Conservation (phyloP, 2,888 invertebrate genomes). For the Biston betularia region DNA sequence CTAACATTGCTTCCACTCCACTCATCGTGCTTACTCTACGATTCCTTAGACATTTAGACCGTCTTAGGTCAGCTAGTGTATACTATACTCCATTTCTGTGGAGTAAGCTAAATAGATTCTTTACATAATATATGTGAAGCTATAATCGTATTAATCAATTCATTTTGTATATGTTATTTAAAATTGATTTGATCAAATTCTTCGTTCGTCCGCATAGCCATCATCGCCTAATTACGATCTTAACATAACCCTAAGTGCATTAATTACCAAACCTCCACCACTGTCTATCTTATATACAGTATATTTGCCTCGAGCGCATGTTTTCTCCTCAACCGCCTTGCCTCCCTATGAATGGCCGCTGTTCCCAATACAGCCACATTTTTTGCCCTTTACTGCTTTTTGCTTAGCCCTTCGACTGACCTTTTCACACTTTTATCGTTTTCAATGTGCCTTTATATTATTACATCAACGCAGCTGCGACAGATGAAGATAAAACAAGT, state of each 20-base stretch:
- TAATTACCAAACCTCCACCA: background rate
- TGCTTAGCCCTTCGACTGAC: slow-evolving; percentile 37
- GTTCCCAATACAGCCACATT: slow-evolving; percentile 61
- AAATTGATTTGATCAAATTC: too few relatives aligned
- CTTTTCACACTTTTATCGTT: slow-evolving; percentile 41
- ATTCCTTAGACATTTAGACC: too few relatives aligned
- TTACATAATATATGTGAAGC: too few relatives aligned
- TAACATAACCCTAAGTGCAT: background rate
- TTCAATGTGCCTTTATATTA: slow-evolving; percentile 32
- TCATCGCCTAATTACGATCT: background rate
- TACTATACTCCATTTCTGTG: too few relatives aligned
- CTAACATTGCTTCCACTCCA: too few relatives aligned
- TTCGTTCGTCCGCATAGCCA: background rate
- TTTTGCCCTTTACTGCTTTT: slow-evolving; percentile 37
- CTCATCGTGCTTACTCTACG: too few relatives aligned
- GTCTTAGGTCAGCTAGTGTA: too few relatives aligned
- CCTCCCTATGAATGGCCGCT: slow-evolving; percentile 77
- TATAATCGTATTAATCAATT: too few relatives aligned
- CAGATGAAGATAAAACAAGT: slow-evolving; percentile 53
- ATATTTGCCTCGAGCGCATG: slow-evolving; percentile 42
- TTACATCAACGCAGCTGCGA: slow-evolving; percentile 40
- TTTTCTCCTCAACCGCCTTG: slow-evolving; percentile 74
- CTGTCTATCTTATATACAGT: slow-evolving; percentile 9
- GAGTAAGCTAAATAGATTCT: too few relatives aligned
- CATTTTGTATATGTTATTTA: too few relatives aligned